Evolutionary conservation across 37 sponge, comb jelly and placozoan genomes (phyloP).

Genomic region (Diacarnus erythraeanus): DNA sequence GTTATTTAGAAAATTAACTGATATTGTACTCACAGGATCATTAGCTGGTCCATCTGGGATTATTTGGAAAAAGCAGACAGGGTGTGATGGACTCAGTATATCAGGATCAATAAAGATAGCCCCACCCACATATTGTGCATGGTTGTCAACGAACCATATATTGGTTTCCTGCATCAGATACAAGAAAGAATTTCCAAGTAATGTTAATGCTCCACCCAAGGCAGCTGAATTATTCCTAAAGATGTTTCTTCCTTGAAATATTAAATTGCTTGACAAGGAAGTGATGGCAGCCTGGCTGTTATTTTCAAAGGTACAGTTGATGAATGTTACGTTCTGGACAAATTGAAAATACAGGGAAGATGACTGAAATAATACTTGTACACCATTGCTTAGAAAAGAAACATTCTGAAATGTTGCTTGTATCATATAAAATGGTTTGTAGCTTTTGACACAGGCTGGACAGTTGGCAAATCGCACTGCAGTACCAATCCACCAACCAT

Average conservation of each 20-base stretch:
- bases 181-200: background rate
- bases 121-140: slow-evolving; percentile 6
- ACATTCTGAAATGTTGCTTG: background rate
- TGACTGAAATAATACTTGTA: background rate
- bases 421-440: background rate
- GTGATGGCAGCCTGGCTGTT: background rate
- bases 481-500: background rate
- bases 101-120: background rate
- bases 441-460: background rate
- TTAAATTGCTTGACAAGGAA: background rate
- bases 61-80: background rate
- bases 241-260: background rate
- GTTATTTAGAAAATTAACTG: slow-evolving; percentile 3
- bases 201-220: background rate
- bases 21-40: background rate
- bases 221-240: background rate
- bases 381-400: background rate
- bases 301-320: background rate
- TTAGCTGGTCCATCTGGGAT: background rate
- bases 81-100: background rate
- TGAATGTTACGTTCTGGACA: background rate
- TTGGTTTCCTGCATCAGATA: slow-evolving; percentile 3
- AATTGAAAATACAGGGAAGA: background rate
- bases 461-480: background rate
- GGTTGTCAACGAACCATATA: background rate